Percentiles rank a stretch among this genome's conserved stretches.
Evolutionary conservation across 2,888 invertebrate species (phyloP).

Genomic region (Acrobasis repandana): DNA sequence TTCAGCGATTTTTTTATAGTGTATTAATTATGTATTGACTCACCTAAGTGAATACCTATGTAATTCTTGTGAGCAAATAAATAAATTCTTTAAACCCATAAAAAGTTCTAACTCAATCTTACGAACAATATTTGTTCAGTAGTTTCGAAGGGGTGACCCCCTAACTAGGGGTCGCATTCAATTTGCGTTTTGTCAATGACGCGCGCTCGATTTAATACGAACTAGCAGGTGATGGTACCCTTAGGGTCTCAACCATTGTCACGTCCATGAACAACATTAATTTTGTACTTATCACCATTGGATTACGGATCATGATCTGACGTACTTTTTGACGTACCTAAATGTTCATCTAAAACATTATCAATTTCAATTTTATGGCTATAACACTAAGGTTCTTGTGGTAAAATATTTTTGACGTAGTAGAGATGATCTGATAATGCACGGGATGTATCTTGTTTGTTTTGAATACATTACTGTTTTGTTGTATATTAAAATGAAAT

Average conservation of each 20-base stretch:
- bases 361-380: not conserved
- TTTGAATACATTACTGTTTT: conserved; percentile 27
- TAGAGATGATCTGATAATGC: conserved; percentile 17
- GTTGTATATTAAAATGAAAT: conserved; percentile 34
- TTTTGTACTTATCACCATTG: conserved; percentile 9
- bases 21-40: too few relatives aligned
- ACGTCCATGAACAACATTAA: conserved; percentile 4
- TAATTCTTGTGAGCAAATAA: too few relatives aligned
- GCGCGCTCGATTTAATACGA: conserved; percentile 68
- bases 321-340: not conserved
- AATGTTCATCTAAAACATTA: not conserved
- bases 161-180: conserved; percentile 53
- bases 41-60: too few relatives aligned
- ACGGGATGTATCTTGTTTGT: conserved; percentile 29
- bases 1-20: too few relatives aligned
- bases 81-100: too few relatives aligned
- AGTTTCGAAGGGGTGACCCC: conserved; percentile 38
- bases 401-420: conserved; percentile 13
- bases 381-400: not conserved
- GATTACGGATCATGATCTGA: not conserved
- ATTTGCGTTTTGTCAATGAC: conserved; percentile 72
- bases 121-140: conserved; percentile 54
- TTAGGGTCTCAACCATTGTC: conserved; percentile 19
- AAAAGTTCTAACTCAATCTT: conserved; percentile 30
- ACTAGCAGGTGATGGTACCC: conserved; percentile 64